Conservation (phyloP, 2,113 vertebrate species). For the Pelecanus crispus region DNA sequence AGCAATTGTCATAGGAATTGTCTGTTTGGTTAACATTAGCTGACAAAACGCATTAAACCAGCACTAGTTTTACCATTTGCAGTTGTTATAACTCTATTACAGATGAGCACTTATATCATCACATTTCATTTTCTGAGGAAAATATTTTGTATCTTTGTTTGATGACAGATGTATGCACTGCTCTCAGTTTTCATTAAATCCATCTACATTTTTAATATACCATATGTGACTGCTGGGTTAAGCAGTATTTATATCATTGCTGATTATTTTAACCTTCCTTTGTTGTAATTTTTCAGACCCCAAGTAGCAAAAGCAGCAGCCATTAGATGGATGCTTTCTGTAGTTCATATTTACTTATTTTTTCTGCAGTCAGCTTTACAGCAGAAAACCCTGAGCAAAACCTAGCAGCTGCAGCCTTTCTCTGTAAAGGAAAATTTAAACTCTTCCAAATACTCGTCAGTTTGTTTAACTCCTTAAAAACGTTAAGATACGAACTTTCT, state of each 20-base stretch:
- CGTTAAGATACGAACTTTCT: background rate
- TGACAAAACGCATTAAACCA: conserved; percentile 36
- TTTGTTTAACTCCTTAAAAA: background rate
- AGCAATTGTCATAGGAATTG: conserved; percentile 11
- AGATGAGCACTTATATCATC: background rate
- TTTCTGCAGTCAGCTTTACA: background rate
- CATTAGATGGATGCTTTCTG: background rate
- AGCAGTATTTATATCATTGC: background rate
- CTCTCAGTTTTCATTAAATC: background rate
- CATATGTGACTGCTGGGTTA: background rate
- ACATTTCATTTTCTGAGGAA: background rate
- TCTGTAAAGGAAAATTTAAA: background rate
- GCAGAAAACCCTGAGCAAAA: background rate
- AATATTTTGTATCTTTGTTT: background rate
- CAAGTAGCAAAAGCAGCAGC: background rate
- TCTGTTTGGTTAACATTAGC: conserved; percentile 36
- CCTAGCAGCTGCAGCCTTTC: background rate
- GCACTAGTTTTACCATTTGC: background rate
- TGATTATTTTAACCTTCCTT: conserved; percentile 20
- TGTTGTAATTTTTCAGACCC: background rate
- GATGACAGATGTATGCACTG: background rate
- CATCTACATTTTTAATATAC: background rate
- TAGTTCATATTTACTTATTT: background rate
- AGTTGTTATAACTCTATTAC: background rate
- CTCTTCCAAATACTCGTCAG: background rate